These are phyloP conservation scores for Sesia apiformis DNA, from an alignment of 2,888 invertebrate genomes.

Conservation along the genomic window DNA sequence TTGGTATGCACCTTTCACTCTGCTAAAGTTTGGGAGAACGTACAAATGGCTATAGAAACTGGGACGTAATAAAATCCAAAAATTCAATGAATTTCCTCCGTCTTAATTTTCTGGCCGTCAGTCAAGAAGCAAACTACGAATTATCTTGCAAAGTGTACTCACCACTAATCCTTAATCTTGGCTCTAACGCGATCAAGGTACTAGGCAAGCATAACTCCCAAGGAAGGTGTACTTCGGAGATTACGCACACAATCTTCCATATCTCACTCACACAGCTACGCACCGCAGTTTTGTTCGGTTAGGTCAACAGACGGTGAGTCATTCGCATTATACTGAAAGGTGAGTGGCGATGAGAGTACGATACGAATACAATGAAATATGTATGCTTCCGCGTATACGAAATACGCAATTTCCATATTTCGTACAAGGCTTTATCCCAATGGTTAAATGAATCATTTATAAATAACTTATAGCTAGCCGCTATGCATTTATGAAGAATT, in stretches of 20 bases:
- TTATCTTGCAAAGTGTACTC: too few relatives aligned
- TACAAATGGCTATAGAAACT: too few relatives aligned
- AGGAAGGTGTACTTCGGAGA: conserved; percentile 13
- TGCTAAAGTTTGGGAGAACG: too few relatives aligned
- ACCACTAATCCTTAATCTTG: conserved; percentile 12
- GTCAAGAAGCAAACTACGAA: too few relatives aligned
- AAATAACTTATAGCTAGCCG: background rate
- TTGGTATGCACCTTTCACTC: too few relatives aligned
- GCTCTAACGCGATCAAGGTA: conserved; percentile 15
- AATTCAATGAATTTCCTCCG: too few relatives aligned
- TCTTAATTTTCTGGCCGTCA: too few relatives aligned
- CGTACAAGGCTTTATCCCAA: background rate
- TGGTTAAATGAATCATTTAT: background rate
- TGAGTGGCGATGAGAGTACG: conserved; percentile 7
- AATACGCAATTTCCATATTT: background rate
- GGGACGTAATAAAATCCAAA: too few relatives aligned
- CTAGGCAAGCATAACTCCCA: conserved; percentile 24
- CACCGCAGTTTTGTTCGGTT: conserved; percentile 18
- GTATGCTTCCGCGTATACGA: background rate
- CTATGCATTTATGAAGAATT: background rate
- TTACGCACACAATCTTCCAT: background rate
- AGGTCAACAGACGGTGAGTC: conserved; percentile 14
- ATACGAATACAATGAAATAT: background rate
- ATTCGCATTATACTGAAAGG: conserved; percentile 11
- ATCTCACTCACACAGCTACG: conserved; percentile 9